phyloP scores from a whole-genome alignment of 2,888 invertebrate species.

The Subacronicta megacephala region DNA sequence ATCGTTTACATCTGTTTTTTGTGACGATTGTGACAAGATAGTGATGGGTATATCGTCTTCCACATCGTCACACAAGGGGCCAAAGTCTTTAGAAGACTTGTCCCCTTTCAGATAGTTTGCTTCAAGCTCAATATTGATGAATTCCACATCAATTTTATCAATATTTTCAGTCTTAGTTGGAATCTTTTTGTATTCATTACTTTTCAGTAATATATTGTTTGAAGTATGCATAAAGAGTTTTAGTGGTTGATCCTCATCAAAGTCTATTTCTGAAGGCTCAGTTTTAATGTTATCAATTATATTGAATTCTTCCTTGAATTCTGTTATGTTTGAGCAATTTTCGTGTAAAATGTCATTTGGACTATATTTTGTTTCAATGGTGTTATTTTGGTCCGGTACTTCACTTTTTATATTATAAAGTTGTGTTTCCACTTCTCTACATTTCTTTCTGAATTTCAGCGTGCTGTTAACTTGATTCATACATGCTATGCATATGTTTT shows the following conservation, averaged over 20 bases:
- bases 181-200: neutral
- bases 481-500: slow-evolving; percentile 40
- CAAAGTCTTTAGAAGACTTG: fast-evolving
- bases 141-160: neutral
- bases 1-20: neutral
- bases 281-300: neutral
- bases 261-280: neutral
- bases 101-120: neutral
- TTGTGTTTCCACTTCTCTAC: slow-evolving; percentile 58
- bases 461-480: slow-evolving; percentile 49
- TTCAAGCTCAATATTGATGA: neutral
- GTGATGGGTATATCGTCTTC: neutral
- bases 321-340: neutral
- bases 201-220: neutral
- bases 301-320: slow-evolving; percentile 3
- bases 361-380: neutral
- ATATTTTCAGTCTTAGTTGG: fast-evolving
- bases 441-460: slow-evolving; percentile 66
- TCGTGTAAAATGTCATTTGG: neutral
- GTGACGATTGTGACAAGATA: neutral
- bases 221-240: slow-evolving; percentile 1
- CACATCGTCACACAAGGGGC: neutral
- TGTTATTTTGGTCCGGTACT: neutral
- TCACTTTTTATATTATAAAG: slow-evolving; percentile 44
- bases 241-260: slow-evolving; percentile 4